Evolutionary conservation across 2,888 invertebrate genomes (phyloP).

Genomic region (Perizoma affinitatum): DNA sequence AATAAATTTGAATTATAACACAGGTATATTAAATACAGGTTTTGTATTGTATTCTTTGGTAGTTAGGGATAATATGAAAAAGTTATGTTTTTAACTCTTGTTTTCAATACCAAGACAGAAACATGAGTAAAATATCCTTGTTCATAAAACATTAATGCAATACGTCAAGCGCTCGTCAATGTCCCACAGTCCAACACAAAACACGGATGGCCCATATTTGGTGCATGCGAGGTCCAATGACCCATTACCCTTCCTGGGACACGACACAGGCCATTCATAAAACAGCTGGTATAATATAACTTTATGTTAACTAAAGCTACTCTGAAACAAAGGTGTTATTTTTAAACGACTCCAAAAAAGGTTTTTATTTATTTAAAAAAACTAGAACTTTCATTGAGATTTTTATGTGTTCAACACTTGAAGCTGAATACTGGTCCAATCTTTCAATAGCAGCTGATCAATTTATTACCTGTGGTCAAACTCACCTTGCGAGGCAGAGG

Average conservation of each 20-base stretch:
- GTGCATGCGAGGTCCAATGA: slow-evolving; percentile 58
- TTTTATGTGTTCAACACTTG: too few relatives aligned
- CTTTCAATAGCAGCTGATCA: not conserved
- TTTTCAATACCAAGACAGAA: too few relatives aligned
- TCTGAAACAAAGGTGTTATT: not conserved
- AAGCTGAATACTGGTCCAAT: too few relatives aligned
- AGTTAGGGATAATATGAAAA: too few relatives aligned
- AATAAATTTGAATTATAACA: too few relatives aligned
- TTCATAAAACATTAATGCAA: slow-evolving; percentile 17
- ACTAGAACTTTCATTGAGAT: too few relatives aligned
- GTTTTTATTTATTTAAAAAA: too few relatives aligned
- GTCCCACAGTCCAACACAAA: slow-evolving; percentile 36
- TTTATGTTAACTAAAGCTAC: not conserved
- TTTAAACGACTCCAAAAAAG: too few relatives aligned
- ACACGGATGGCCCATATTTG: slow-evolving; percentile 48
- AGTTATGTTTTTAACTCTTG: too few relatives aligned
- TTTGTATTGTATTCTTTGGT: too few relatives aligned
- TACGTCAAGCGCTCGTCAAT: slow-evolving; percentile 27
- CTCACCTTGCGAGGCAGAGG: slow-evolving; percentile 36
- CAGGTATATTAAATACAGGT: too few relatives aligned
- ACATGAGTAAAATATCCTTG: slow-evolving; percentile 9
- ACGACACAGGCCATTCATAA: slow-evolving; percentile 3
- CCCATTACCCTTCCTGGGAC: slow-evolving; percentile 51
- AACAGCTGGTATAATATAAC: slow-evolving; percentile 7
- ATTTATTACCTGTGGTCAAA: slow-evolving; percentile 14